Evolutionary conservation across 2,113 vertebrate genomes (phyloP), one percentile per base, ranked within the genome.

Genomic region (Eublepharis macularius): DNA sequence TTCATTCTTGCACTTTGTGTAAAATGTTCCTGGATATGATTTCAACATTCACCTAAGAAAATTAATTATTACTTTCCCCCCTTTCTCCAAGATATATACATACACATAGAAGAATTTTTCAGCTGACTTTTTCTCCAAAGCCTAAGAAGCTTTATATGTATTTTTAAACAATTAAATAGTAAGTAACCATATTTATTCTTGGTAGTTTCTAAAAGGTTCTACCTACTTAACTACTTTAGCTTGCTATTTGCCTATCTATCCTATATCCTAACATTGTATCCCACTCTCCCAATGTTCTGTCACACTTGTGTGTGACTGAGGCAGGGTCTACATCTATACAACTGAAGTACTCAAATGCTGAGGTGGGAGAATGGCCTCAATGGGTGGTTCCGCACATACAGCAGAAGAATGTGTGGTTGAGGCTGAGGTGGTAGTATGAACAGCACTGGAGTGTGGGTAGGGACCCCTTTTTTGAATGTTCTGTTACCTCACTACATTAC

Each of bases 11-110:
- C 89, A 95, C 87, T 43, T n/a, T 90, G 94, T 91, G 19, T 85
- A 94, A 92, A 85, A 91, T 82, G 78, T 60, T 76, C 68, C 91
- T 88, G 87, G 92, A 91, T 83, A 92, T 86, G 80, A 80, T 81
- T 91, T 93, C 79, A 68, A 93, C 29, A 94, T 95, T 94, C 92
- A 91, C 76, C 94, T 87, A 95, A 91, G 93, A 94, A 87, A 89
- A 86, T 86, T 93, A 94, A 92, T 80, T 94, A 73, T 72, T 90
- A 86, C 95, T 96, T 95, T 94, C 86, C 93, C 88, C 72, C 36
- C 90, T 94, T 92, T 90, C 91, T 80, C 6, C 89, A 87, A 79
- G 39, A 85, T 60, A 88, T 95, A 90, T 80, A 91, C 86, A 16
- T 83, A 90, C 73, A 91, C 87, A 16, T 82, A 83, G 49, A 54